A percentile compares a stretch with the other conserved stretches of the same genome.
Evolutionary conservation across 2,797 vertebrate genomes (phyloP).

Genomic region (Sebastes itinus): DNA sequence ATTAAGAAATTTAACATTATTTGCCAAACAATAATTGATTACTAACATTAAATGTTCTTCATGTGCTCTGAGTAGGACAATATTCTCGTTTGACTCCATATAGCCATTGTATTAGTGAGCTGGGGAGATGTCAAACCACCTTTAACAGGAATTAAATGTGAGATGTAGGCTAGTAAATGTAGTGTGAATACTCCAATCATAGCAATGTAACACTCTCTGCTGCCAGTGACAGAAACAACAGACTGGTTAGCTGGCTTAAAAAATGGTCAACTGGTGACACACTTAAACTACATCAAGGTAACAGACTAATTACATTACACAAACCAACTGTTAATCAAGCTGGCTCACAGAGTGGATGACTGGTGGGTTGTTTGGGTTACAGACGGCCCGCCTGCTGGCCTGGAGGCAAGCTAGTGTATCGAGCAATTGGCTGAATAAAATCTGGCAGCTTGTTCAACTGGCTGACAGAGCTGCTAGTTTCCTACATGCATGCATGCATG

Average conservation of each 20-base stretch:
- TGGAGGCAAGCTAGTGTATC: neutral
- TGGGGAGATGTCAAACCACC: neutral
- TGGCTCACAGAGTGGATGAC: neutral
- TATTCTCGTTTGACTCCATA: neutral
- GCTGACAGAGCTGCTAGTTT: neutral
- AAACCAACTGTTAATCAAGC: neutral
- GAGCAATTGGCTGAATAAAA: conserved; percentile 24
- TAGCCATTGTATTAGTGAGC: neutral
- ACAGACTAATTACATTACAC: neutral
- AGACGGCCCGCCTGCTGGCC: neutral
- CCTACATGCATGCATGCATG: neutral
- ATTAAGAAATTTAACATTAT: no score
- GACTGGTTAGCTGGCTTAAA: neutral
- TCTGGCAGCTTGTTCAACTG: neutral
- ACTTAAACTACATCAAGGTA: neutral
- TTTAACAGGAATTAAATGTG: neutral
- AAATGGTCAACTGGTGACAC: neutral
- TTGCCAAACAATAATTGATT: neutral
- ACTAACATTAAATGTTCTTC: neutral
- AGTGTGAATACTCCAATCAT: neutral
- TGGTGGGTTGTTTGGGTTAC: neutral
- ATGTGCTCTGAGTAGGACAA: neutral
- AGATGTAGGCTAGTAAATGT: neutral
- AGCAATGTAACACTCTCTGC: neutral
- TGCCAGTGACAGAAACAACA: neutral